Conservation (phyloP, 2,113 vertebrate species). For the Prunella himalayana region DNA sequence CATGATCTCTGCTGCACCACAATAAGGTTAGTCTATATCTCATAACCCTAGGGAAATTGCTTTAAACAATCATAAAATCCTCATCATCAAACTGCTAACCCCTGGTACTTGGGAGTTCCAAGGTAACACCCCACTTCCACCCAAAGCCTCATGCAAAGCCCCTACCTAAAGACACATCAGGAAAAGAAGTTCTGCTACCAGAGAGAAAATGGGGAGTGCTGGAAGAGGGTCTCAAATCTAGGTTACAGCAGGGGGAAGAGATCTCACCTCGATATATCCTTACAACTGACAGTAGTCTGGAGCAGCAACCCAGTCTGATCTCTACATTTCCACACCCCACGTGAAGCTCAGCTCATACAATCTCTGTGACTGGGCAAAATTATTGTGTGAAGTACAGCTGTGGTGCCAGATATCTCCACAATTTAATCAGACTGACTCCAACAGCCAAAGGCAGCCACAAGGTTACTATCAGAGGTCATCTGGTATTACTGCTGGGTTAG, state of each 20-base stretch:
- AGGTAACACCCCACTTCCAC: neutral
- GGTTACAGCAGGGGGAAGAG: neutral
- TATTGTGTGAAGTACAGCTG: neutral
- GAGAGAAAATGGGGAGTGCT: neutral
- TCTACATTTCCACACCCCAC: neutral
- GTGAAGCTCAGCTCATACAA: fast-evolving
- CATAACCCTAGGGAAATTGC: neutral
- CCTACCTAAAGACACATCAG: neutral
- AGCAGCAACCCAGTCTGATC: neutral
- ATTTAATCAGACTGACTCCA: neutral
- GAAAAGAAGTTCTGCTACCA: neutral
- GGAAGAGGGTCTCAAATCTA: neutral
- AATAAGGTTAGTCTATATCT: neutral
- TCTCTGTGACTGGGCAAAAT: neutral
- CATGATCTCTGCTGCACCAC: neutral
- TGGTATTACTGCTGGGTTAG: neutral
- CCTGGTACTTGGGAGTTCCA: neutral
- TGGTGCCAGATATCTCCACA: fast-evolving
- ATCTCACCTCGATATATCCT: neutral
- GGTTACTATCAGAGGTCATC: neutral
- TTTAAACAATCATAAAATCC: neutral
- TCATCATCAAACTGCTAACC: neutral
- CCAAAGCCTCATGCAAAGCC: neutral
- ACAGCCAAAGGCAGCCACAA: neutral
- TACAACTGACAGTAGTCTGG: neutral